phyloP scores from a whole-genome alignment of 2,797 vertebrate species.

The Epinephelus malabaricus region DNA sequence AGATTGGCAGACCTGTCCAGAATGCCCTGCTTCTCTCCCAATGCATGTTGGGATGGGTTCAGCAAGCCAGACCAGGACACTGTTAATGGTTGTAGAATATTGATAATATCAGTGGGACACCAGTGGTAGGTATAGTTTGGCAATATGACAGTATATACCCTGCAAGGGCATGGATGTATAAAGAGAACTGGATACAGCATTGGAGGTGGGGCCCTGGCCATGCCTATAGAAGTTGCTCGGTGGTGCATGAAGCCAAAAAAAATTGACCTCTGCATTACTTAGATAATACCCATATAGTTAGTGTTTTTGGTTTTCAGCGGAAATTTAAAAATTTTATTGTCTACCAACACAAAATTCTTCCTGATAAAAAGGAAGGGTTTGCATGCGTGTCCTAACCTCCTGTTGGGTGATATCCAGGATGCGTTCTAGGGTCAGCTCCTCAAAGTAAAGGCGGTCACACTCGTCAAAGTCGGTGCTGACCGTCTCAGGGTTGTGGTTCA shows the following conservation, averaged over 20 bases:
- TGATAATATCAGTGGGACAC: neutral
- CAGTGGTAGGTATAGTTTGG: too few relatives aligned
- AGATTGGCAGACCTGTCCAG: neutral
- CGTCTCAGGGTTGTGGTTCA: conserved; percentile 98
- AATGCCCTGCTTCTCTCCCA: neutral
- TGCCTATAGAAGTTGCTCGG: too few relatives aligned
- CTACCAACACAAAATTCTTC: too few relatives aligned
- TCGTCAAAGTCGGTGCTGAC: conserved; percentile 99
- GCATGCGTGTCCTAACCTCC: conserved; percentile 87
- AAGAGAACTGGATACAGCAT: too few relatives aligned
- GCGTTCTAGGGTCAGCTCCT: conserved; percentile 95
- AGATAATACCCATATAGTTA: too few relatives aligned
- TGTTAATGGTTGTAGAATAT: neutral
- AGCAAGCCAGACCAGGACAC: neutral
- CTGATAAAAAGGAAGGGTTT: neutral
- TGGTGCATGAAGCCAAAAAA: too few relatives aligned
- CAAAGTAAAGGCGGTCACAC: conserved; percentile 97
- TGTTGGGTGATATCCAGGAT: conserved; percentile 95
- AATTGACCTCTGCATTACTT: too few relatives aligned
- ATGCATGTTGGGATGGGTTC: neutral
- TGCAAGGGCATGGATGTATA: too few relatives aligned
- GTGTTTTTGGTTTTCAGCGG: too few relatives aligned
- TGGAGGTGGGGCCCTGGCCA: too few relatives aligned
- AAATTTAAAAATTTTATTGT: too few relatives aligned
- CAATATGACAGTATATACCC: too few relatives aligned